phyloP scores from a whole-genome alignment of 2,113 vertebrate species.

The human (Homo sapiens) region GRCh38 chr15:34085501-34086000 shows the following conservation, averaged over 20 bases:
- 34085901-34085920: too few species aligned
- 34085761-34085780: not conserved
- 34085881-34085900: too few species aligned
- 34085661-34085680: conserved; percentile 20
- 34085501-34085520: not conserved
- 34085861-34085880: too few species aligned
- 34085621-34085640: not conserved
- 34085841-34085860: too few species aligned
- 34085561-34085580: not conserved
- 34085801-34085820: not conserved
- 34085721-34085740: conserved; percentile 5
- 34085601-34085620: not conserved
- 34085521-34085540: not conserved
- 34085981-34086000: too few species aligned
- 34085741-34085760: conserved; percentile 29
- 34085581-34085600: not conserved
- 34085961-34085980: too few species aligned
- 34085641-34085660: not conserved
- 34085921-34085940: too few species aligned
- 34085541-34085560: not conserved
- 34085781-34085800: not conserved
- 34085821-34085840: conserved; percentile 9
- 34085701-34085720: conserved; percentile 15
- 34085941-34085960: too few species aligned
- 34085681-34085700: conserved; percentile 37